These are phyloP conservation scores for Nasua narica DNA, from an alignment of 2,797 vertebrate genomes.

Conservation along the genomic window DNA sequence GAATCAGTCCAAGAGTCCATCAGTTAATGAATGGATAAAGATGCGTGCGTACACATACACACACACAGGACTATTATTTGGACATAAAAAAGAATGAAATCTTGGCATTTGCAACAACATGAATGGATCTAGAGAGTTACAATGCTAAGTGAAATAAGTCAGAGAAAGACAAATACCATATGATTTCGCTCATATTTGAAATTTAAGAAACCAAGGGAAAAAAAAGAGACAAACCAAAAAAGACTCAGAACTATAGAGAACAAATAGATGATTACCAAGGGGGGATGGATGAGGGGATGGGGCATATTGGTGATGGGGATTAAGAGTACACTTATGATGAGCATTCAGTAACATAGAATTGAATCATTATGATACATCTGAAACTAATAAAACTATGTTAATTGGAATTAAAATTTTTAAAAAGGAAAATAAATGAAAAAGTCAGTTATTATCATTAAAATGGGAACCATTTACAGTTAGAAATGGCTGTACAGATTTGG, in stretches of 20 bases:
- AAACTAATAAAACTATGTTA: neutral
- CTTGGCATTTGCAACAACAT: neutral
- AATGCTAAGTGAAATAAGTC: neutral
- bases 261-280: neutral
- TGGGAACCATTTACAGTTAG: neutral
- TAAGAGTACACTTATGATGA: neutral
- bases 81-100: neutral
- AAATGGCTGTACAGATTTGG: neutral
- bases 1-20: neutral
- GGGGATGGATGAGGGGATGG: neutral
- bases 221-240: neutral
- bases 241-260: neutral
- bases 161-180: neutral
- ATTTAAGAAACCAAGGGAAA: neutral
- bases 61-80: neutral
- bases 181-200: neutral
- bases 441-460: neutral
- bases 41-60: rapidly evolving
- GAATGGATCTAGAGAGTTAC: neutral
- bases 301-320: neutral
- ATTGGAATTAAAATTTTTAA: neutral
- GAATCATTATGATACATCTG: neutral
- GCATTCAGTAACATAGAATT: neutral
- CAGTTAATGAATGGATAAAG: neutral
- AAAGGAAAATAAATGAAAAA: neutral